These are phyloP conservation scores for Lindbergichthys nudifrons DNA, from an alignment of 2,797 vertebrate genomes.

Conservation along the genomic window DNA sequence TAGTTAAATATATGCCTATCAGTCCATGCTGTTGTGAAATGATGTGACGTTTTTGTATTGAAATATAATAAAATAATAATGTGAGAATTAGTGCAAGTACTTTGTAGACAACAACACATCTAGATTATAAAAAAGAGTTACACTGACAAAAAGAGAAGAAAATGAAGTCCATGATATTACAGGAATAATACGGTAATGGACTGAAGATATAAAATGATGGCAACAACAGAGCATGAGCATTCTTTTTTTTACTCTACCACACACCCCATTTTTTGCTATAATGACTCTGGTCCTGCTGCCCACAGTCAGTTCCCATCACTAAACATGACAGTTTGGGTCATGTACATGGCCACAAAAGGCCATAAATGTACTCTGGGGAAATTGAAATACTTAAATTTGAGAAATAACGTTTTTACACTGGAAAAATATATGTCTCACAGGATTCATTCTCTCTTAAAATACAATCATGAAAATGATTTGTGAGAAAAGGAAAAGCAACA, in stretches of 20 bases:
- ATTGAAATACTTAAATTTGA: conserved; percentile 1
- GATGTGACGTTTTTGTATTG: neutral
- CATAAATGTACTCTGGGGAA: conserved; percentile 14
- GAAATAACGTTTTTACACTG: neutral
- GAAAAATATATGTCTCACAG: neutral
- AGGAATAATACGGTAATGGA: neutral
- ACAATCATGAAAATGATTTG: neutral
- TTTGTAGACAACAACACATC: neutral
- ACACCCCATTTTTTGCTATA: conserved; percentile 12
- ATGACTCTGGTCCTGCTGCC: conserved; percentile 22
- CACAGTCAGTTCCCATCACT: conserved; percentile 14
- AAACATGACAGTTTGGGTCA: conserved; percentile 17
- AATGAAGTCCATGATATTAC: conserved; percentile 7
- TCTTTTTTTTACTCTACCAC: conserved; percentile 4
- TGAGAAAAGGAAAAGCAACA: neutral
- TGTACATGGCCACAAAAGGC: neutral
- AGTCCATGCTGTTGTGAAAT: neutral
- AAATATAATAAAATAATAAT: neutral
- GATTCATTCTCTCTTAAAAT: neutral
- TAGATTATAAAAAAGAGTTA: neutral
- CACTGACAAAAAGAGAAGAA: neutral
- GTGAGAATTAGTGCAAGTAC: neutral
- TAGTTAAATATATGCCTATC: conserved; percentile 1
- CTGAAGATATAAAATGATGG: conserved; percentile 11
- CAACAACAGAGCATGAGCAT: neutral